Evolutionary conservation across 2,888 invertebrate species (phyloP), one percentile per base, ranked within the genome.

Genomic region (Leptura quadrifasciata): DNA sequence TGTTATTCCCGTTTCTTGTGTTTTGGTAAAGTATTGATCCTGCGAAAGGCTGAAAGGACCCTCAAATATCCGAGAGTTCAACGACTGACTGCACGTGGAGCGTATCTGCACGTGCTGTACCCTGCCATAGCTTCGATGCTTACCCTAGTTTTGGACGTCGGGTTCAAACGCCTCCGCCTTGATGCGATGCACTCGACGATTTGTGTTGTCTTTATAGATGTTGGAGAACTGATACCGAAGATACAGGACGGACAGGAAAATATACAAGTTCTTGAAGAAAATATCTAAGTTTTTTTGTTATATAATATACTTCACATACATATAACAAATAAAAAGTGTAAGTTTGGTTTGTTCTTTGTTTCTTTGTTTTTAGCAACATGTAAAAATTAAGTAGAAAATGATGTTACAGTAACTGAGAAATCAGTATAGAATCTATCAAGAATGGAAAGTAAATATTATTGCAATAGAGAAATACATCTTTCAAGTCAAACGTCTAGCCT

Each of bases 141-240:
- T 87, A 87, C 86, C 87, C 87, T 86, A 87, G 86, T 86, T 87
- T 86, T 83, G 79, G 73, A 75, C 75, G 72, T 72, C 72, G 80
- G 79, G 82, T 82, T 82, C 83, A 83, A 82, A 74, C 74, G 74
- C 80, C 81, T 82, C 76, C 35, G 63, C 35, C 60, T 60, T 27
- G n/a, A 47, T 5, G 68, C n/a, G 27, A 52, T 54, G 68, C 68
- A 55, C 68, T 68, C 54, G 55, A 31, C 68, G 68, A 55, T 57
- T 35, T 31, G 68, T 54, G 68, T 68, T 68, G 68, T 68, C 68
- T 68, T 68, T 57, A 24, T 54, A 54, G 64, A 39, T 27, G 68
- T 31, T 47, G 47, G n/a, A 47, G 35, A 35, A 39, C 27, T 63
- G 63, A 20, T 39, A 39, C 15, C 18, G 15, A 20, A 63, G 20